Evolutionary conservation across 2,888 invertebrate genomes (phyloP), one percentile per base, ranked within the genome.

Genomic region (Ennomos erosarius): DNA sequence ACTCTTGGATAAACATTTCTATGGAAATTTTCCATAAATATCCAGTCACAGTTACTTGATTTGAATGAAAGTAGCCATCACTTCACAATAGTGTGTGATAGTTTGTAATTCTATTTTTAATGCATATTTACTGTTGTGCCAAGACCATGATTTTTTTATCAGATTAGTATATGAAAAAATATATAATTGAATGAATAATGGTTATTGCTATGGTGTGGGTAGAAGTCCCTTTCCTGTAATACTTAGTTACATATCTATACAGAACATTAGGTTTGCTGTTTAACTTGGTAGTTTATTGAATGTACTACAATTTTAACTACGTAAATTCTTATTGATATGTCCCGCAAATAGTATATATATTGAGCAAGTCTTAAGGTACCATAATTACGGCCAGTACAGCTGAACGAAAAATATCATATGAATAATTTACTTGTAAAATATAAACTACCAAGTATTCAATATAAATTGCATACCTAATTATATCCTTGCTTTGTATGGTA

Each of bases 181-280:
- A 51, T 63, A 59, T 65, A 65, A 70, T 60, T 62, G 49, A 45
- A 56, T 47, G 55, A 55, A 35, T 8, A 11, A 52, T 74, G 66
- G 59, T 59, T 70, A 72, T 71, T 75, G 72, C 69, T 64, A 72
- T 75, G 73, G 77, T 76, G 73, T 77, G 76, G 70, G 74, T 64
- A 64, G 45, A 61, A 64, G 64, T 60, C 54, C 68, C 64, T 71
- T 65, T 53, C 55, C 54, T 55, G 42, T 65, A 54, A 42, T 59
- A 16, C 11, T 12, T 34, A 34, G 11, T 11, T 34, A 35, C 10
- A 57, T 46, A 26, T 35, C 11, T 43, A 10, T 44, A 12, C 6
- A 35, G 36, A 40, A 44, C 38, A 43, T 52, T 51, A 34, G 46
- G 51, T 38, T 11, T 55, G 50, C 55, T 53, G 46, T 35, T 49